Conservation (phyloP, 2,797 vertebrate species). For the Lagocephalus sceleratus region DNA sequence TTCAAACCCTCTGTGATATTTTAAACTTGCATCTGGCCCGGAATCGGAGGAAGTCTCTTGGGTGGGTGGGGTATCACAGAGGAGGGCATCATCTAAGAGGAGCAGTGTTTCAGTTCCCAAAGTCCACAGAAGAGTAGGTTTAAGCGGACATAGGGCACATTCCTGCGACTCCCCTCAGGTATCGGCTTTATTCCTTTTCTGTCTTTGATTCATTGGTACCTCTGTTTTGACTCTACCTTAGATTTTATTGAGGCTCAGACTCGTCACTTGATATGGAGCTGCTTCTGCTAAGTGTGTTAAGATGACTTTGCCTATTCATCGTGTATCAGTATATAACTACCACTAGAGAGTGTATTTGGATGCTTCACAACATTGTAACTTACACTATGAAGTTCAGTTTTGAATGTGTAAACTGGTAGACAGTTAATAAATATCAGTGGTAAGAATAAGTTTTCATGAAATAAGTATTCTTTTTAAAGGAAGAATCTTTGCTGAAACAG, state of each 20-base stretch:
- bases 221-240: background rate
- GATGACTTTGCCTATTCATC: conserved; percentile 10
- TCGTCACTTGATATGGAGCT: conserved; percentile 56
- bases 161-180: conserved; percentile 34
- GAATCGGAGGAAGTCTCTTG: conserved; percentile 48
- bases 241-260: background rate
- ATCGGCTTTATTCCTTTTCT: background rate
- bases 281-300: conserved; percentile 33
- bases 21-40: conserved; percentile 69
- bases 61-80: conserved; percentile 40
- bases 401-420: too few species aligned
- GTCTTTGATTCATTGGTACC: background rate
- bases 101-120: conserved; percentile 37
- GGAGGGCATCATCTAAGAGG: conserved; percentile 28
- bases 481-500: too few species aligned
- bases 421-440: too few species aligned
- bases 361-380: too few species aligned
- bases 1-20: conserved; percentile 69
- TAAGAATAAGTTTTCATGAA: too few species aligned
- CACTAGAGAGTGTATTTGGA: too few species aligned
- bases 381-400: too few species aligned
- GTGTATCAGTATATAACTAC: too few species aligned
- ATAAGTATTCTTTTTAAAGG: too few species aligned
- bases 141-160: conserved; percentile 35
- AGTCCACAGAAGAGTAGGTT: conserved; percentile 37